These are phyloP conservation scores for Sarcophaga carnaria DNA, from an alignment of 2,888 invertebrate genomes.

Conservation along the genomic window DNA sequence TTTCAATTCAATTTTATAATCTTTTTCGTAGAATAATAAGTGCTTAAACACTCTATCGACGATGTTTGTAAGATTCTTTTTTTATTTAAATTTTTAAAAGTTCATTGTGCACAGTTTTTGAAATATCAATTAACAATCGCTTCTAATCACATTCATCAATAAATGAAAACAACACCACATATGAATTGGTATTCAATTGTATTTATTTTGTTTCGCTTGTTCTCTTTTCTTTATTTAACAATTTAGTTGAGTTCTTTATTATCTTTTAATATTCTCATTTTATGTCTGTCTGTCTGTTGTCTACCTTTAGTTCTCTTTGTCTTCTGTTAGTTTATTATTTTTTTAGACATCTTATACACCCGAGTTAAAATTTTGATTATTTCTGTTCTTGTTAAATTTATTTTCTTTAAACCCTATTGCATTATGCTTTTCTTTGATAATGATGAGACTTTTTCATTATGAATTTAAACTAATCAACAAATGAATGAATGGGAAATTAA, in stretches of 20 bases:
- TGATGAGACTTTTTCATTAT: neutral
- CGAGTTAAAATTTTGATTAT: neutral
- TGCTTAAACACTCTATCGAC: neutral
- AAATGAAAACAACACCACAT: neutral
- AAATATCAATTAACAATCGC: neutral
- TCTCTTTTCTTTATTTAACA: neutral
- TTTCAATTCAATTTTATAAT: too few relatives aligned
- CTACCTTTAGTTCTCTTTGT: neutral
- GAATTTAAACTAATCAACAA: neutral
- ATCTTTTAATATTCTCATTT: too few relatives aligned
- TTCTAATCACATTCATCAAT: conserved; percentile 2
- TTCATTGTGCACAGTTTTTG: neutral
- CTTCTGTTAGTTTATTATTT: too few relatives aligned
- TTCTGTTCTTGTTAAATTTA: conserved; percentile 4
- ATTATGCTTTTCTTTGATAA: conserved; percentile 62
- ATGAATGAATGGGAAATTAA: conserved; percentile 23
- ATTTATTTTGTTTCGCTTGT: neutral
- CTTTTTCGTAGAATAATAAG: too few relatives aligned
- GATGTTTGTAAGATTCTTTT: neutral
- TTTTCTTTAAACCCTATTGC: conserved; percentile 54
- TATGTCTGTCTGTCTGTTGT: neutral
- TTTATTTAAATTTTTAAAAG: too few relatives aligned
- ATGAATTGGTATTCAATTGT: conserved; percentile 39
- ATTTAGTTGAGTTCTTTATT: neutral
- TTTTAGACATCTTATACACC: too few relatives aligned